A percentile compares a stretch with the other conserved stretches of the same genome.
These are phyloP conservation scores for Ascaphus truei DNA, from an alignment of 2,113 vertebrate species.

Conservation along the genomic window DNA sequence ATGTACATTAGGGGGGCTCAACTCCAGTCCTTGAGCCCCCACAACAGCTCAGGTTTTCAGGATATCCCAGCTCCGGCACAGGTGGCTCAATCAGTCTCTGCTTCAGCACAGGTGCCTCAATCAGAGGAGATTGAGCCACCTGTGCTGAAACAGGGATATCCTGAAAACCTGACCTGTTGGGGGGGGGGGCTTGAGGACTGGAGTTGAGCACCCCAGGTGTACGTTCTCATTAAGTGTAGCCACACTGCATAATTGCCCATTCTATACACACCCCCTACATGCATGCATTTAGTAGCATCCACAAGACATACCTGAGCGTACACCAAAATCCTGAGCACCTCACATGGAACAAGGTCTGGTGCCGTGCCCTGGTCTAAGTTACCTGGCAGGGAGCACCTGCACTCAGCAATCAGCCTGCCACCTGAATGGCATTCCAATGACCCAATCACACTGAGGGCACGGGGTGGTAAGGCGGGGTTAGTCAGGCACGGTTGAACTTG, in stretches of 20 bases:
- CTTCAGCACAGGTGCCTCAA: no score
- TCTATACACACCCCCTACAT: not conserved
- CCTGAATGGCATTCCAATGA: not conserved
- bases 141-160: no score
- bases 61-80: no score
- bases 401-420: constrained; percentile 4
- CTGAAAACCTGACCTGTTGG: no score
- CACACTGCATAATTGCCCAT: not conserved
- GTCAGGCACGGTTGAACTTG: constrained; percentile 3
- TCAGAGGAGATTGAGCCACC: no score
- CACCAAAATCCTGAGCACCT: not conserved
- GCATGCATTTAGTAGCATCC: not conserved
- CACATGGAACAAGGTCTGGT: not conserved
- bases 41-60: no score
- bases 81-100: no score
- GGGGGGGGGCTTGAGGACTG: no score
- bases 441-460: not conserved
- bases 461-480: not conserved
- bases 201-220: no score
- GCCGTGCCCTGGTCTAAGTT: not conserved
- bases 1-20: no score
- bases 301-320: not conserved
- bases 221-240: no score
- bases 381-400: constrained; percentile 7
- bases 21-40: no score